phyloP scores from a whole-genome alignment of 2,113 vertebrate species.

The Nycticryphes semicollaris region DNA sequence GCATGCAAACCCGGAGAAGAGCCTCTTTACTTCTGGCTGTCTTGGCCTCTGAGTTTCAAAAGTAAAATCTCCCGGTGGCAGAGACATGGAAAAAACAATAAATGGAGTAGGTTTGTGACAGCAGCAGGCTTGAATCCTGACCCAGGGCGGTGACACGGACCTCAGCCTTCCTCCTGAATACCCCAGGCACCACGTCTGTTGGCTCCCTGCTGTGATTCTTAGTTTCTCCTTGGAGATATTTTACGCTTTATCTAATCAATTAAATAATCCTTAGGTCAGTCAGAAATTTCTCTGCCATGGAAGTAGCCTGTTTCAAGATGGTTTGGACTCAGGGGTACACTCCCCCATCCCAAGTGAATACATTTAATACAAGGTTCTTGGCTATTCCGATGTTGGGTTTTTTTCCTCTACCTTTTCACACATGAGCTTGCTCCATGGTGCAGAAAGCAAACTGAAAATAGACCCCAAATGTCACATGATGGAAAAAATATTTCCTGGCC shows the following conservation, averaged over 20 bases:
- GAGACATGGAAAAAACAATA: background rate
- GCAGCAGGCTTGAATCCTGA: background rate
- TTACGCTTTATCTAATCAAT: background rate
- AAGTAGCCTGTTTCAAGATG: background rate
- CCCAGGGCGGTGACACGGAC: background rate
- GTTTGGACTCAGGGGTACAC: background rate
- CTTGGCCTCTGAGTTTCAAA: background rate
- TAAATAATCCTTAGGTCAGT: background rate
- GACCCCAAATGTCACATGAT: background rate
- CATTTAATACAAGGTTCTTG: background rate
- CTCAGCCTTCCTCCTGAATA: background rate
- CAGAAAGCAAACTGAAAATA: background rate
- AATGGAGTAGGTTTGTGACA: background rate
- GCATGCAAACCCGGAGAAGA: background rate
- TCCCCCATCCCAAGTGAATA: background rate
- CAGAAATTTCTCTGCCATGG: background rate
- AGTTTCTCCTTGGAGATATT: background rate
- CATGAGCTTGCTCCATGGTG: background rate
- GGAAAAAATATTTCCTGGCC: background rate
- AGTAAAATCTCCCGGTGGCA: background rate
- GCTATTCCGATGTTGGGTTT: background rate
- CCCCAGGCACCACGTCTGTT: background rate
- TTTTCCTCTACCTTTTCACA: background rate
- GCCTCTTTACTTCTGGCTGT: background rate
- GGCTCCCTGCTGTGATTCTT: background rate